Evolutionary conservation across 2,797 vertebrate species (phyloP), one percentile per base, ranked within the genome.

Genomic region (Cossypha niveicapilla): DNA sequence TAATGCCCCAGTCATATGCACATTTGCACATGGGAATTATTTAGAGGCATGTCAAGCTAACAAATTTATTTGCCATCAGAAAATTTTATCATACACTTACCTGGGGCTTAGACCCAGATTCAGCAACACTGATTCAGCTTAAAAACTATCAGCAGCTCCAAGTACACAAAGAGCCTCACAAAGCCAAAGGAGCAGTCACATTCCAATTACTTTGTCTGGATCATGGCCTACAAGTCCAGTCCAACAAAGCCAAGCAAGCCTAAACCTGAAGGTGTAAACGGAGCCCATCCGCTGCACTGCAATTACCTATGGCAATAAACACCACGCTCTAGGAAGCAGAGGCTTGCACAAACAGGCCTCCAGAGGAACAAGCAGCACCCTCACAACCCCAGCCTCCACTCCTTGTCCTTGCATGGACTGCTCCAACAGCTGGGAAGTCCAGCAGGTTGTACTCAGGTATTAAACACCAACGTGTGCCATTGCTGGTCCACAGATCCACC

Each of bases 291-390:
- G 27, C 80, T 44, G 28, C 1, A 1, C 62, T 48, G 88, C 90
- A 86, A 82, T 85, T 85, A 84, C 92, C 56, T 39, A 9, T 65
- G 80, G 88, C 88, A 67, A 70, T 63, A 85, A 96, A 94, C 92
- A 81, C 73, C n/a, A 75, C 1, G 5, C 51, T 41, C 80, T 79
- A 32, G 93, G 86, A 92, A 93, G 90, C 78, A 18, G 37, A 51
- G 83, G 83, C 95, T 90, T 95, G 95, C 92, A 94, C 86, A 18
- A 93, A 94, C 92, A 93, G 77, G 88, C 45, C 77, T 73, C 70
- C 57, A 75, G 70, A 85, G 80, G 53, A 88, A 66, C 51, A 45
- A 54, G 9, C 58, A 56, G 91, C 90, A 66, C 51, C 72, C 73
- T 15, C n/a, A 70, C 17, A 3, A 11, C 35, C 22, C 44, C 13